Evolutionary conservation across 1,140 invertebrate genomes (phyloP).

Genomic region (Drosophila persimilis): DNA sequence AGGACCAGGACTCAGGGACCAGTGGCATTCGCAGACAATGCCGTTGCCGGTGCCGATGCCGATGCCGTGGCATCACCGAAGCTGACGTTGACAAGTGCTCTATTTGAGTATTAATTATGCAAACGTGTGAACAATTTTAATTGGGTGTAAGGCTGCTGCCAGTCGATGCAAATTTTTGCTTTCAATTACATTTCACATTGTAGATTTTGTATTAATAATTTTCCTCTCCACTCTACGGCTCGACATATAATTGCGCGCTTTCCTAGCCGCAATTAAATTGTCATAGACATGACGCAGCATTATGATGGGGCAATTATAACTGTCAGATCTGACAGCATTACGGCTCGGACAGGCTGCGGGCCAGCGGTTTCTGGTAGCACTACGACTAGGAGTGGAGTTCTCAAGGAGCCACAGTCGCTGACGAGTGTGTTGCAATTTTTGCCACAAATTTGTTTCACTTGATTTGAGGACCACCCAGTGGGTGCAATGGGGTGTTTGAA

Average conservation of each 20-base stretch:
- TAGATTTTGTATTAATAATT: conserved; percentile 24
- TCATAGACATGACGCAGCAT: conserved; percentile 76
- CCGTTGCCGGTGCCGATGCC: background rate
- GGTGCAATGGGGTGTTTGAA: background rate
- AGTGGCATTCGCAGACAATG: background rate
- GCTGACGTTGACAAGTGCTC: conserved; percentile 61
- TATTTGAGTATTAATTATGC: conserved; percentile 81
- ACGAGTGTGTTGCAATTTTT: conserved; percentile 22
- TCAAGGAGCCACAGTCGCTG: conserved; percentile 5
- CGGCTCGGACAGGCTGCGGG: conserved; percentile 33
- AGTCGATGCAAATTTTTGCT: conserved; percentile 71
- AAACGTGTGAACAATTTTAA: conserved; percentile 82
- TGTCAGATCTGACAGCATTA: conserved; percentile 72
- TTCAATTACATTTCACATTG: conserved; percentile 64
- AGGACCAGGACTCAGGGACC: background rate
- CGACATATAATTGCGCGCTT: conserved; percentile 76
- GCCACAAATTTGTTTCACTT: conserved; percentile 29
- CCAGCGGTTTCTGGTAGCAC: no score
- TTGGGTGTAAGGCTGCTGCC: conserved; percentile 71
- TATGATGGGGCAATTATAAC: conserved; percentile 77
- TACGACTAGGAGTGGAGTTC: conserved; percentile 13
- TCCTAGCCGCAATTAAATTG: conserved; percentile 79
- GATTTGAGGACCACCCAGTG: conserved; percentile 27
- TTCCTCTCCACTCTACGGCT: conserved; percentile 6
- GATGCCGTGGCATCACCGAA: conserved; percentile 34